phyloP scores from a whole-genome alignment of 2,888 invertebrate genomes.

The Drosophila kambysellisi region DNA sequence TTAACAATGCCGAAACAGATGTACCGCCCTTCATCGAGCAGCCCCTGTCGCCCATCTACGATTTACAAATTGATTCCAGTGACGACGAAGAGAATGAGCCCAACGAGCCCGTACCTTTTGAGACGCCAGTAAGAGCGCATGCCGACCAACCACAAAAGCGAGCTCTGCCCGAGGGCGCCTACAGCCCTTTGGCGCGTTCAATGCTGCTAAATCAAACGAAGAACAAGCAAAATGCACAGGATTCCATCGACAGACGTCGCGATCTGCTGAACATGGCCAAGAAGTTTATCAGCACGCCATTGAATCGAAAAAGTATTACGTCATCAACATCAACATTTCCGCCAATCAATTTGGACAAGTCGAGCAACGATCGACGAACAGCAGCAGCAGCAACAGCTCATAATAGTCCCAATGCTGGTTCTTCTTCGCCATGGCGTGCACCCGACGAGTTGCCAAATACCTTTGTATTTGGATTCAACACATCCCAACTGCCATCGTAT shows the following conservation, averaged over 20 bases:
- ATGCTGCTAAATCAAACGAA: slow-evolving; percentile 75
- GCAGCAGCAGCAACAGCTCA: background rate
- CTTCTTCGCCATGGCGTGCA: slow-evolving; percentile 83
- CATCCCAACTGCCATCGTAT: slow-evolving; percentile 82
- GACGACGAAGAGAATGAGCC: slow-evolving; percentile 2
- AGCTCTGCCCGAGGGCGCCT: slow-evolving; percentile 39
- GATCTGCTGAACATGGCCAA: slow-evolving; percentile 71
- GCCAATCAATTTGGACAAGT: slow-evolving; percentile 49
- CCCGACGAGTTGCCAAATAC: slow-evolving; percentile 75
- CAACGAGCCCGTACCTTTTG: background rate
- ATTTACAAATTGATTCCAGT: slow-evolving; percentile 25
- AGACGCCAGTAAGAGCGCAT: slow-evolving; percentile 21
- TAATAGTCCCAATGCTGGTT: slow-evolving; percentile 18
- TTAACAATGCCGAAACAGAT: background rate
- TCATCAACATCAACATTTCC: slow-evolving; percentile 44
- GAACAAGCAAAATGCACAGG: slow-evolving; percentile 23
- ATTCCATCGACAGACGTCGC: slow-evolving; percentile 31
- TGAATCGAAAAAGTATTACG: slow-evolving; percentile 47
- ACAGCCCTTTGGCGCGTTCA: slow-evolving; percentile 78
- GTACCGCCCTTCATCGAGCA: background rate
- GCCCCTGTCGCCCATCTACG: slow-evolving; percentile 53
- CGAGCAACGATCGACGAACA: background rate
- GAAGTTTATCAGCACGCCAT: slow-evolving; percentile 79
- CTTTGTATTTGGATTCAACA: slow-evolving; percentile 79
- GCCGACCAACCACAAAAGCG: background rate